A percentile compares a stretch with the other conserved stretches of the same genome.
phyloP scores from a whole-genome alignment of 2,113 vertebrate species.

The Cololabis saira region DNA sequence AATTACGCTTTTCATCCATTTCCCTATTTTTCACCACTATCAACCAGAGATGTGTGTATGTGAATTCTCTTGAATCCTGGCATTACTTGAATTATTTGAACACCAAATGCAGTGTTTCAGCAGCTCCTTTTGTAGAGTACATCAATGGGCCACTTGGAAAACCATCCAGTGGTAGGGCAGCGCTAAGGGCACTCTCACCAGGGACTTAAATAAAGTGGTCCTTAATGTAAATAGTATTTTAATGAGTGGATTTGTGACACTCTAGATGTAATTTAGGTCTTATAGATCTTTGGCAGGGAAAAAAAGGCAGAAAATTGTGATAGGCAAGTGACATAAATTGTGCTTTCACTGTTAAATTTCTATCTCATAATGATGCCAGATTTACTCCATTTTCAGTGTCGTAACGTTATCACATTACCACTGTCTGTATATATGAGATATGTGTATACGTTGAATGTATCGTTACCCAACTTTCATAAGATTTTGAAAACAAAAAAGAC shows the following conservation, averaged over 20 bases:
- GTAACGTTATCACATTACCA: constrained; percentile 30
- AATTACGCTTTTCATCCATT: constrained; percentile 21
- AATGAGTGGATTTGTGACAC: constrained; percentile 80
- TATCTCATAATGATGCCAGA: constrained; percentile 16
- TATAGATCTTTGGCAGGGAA: constrained; percentile 79
- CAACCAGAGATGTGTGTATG: constrained; percentile 31
- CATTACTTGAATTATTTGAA: constrained; percentile 77
- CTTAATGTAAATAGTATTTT: constrained; percentile 81
- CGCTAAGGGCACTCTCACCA: constrained; percentile 44
- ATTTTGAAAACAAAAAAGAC: constrained; percentile 8
- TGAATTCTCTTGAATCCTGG: constrained; percentile 72
- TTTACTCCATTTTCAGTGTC: constrained; percentile 22
- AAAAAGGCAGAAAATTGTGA: constrained; percentile 30
- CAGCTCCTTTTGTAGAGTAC: constrained; percentile 44
- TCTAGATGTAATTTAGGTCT: constrained; percentile 81
- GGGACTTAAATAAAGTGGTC: constrained; percentile 51
- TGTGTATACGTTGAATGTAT: constrained; percentile 9
- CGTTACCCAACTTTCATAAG: constrained; percentile 11
- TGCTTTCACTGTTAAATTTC: constrained; percentile 40
- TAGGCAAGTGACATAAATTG: constrained; percentile 29
- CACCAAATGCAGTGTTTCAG: constrained; percentile 66
- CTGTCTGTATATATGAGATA: constrained; percentile 43
- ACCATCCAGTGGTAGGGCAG: constrained; percentile 51
- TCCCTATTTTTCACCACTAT: constrained; percentile 8
- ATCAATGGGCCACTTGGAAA: constrained; percentile 56